phyloP scores from a whole-genome alignment of 2,797 vertebrate genomes.

The Columba guinea region DNA sequence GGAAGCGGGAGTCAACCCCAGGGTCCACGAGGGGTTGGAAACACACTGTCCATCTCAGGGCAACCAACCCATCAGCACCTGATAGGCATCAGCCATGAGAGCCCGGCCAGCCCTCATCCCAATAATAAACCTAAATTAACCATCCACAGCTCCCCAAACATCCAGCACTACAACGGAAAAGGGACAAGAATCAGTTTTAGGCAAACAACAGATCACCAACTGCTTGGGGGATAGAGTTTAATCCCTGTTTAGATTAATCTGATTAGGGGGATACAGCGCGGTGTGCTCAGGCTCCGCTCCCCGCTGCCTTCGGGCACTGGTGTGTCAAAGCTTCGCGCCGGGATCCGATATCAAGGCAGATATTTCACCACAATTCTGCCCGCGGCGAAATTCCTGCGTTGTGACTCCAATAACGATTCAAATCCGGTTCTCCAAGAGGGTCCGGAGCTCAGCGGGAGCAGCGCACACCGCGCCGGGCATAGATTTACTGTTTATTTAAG shows the following conservation, averaged over 20 bases:
- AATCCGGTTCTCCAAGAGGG: too few species aligned
- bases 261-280: neutral
- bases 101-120: too few species aligned
- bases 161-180: neutral
- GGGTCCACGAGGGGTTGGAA: neutral
- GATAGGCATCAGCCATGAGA: too few species aligned
- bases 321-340: neutral
- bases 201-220: neutral
- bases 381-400: neutral
- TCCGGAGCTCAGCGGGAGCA: too few species aligned
- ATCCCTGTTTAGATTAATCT: slow-evolving; percentile 21
- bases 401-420: neutral
- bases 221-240: neutral
- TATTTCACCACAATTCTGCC: too few species aligned
- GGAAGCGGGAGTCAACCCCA: neutral
- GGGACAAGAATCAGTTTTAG: neutral
- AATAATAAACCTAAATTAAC: neutral
- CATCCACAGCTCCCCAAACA: neutral
- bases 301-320: neutral
- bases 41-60: neutral
- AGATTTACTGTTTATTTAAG: neutral
- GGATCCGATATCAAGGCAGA: neutral
- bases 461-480: accelerated
- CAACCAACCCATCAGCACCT: too few species aligned
- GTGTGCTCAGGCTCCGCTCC: neutral